phyloP scores from a whole-genome alignment of 2,797 vertebrate genomes.

The Ceryle rudis region DNA sequence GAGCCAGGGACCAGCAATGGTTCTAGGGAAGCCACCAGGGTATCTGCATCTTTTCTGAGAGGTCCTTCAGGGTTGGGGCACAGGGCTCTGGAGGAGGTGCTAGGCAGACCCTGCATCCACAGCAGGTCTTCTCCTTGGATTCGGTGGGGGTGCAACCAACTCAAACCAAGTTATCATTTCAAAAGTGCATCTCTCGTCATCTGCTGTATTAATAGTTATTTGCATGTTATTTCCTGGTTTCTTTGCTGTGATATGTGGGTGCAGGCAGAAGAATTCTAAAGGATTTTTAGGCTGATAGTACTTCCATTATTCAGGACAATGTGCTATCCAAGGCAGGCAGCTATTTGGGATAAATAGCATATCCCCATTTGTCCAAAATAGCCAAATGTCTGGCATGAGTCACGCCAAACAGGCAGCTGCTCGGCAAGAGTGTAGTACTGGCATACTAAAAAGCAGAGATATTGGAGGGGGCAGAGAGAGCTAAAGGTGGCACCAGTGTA shows the following conservation, averaged over 20 bases:
- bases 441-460: conserved; percentile 31
- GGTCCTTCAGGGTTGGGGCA: background rate
- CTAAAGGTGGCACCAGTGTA: conserved; percentile 21
- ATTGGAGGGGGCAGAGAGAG: background rate
- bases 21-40: background rate
- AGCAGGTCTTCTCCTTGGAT: background rate
- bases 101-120: background rate
- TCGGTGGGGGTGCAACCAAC: background rate
- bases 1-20: fast-evolving
- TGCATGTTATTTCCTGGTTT: conserved; percentile 32
- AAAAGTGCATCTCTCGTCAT: background rate
- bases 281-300: conserved; percentile 24
- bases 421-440: background rate
- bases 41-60: background rate
- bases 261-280: conserved; percentile 25
- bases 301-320: conserved; percentile 52
- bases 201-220: conserved; percentile 29
- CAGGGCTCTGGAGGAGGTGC: background rate
- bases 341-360: conserved; percentile 57
- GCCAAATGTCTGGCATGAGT: conserved; percentile 59
- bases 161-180: background rate
- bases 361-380: conserved; percentile 46
- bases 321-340: conserved; percentile 29
- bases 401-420: conserved; percentile 28
- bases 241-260: conserved; percentile 26